These are phyloP conservation scores for Mizuhopecten yessoensis DNA, from an alignment of 1,140 invertebrate species.

Conservation along the genomic window DNA sequence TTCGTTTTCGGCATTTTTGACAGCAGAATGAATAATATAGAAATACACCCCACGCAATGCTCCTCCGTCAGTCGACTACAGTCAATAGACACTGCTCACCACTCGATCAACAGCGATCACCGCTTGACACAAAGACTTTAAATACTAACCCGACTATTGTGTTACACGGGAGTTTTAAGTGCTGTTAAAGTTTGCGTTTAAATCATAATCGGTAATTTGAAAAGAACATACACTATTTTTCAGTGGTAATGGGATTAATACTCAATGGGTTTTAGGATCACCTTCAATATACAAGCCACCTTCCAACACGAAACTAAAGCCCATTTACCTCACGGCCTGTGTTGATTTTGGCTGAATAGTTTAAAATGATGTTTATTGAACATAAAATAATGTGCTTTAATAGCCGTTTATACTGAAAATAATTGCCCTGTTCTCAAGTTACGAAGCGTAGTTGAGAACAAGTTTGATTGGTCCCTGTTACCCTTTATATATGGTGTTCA, in stretches of 20 bases:
- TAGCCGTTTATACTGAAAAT: not conserved
- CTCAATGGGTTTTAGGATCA: not conserved
- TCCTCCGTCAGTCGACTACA: not conserved
- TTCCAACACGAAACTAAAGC: not conserved
- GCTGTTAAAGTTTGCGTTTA: conserved; percentile 4
- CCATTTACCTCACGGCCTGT: not conserved
- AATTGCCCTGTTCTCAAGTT: not conserved
- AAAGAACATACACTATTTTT: not conserved
- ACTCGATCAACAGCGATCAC: not conserved
- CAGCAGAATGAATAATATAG: not conserved
- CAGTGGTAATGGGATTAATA: not conserved
- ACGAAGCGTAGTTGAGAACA: not conserved
- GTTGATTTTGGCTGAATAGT: not conserved
- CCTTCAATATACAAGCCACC: not conserved
- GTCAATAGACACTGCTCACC: not conserved
- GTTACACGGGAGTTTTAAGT: not conserved
- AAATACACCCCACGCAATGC: not conserved
- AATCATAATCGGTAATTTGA: conserved; percentile 29
- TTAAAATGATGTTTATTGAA: not conserved
- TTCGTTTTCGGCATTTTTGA: not conserved
- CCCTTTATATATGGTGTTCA: not conserved
- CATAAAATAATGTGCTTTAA: not conserved
- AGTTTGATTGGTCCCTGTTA: not conserved
- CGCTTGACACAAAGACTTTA: conserved; percentile 5
- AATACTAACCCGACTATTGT: not conserved